Percentiles rank a stretch among this genome's conserved stretches.
Evolutionary conservation across 2,888 invertebrate species (phyloP).

Genomic region (Acrocyrtus sp.): DNA sequence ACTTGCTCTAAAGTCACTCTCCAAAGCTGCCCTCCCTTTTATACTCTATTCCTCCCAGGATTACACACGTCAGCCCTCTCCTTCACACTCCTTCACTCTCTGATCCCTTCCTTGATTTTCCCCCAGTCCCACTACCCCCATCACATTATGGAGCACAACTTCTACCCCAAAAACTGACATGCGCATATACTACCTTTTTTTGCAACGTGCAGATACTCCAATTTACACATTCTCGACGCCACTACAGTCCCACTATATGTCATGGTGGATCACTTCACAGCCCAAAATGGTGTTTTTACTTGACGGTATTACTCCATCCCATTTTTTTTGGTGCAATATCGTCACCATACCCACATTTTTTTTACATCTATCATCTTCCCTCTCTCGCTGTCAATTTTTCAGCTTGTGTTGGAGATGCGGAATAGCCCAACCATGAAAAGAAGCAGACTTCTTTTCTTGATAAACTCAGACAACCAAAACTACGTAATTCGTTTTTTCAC

Average conservation of each 20-base stretch:
- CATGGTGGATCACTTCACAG: too few relatives aligned
- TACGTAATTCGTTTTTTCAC: slow-evolving; percentile 60
- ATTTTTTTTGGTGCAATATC: slow-evolving; percentile 39
- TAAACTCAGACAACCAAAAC: too few relatives aligned
- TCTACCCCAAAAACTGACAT: slow-evolving; percentile 60
- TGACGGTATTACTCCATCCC: slow-evolving; percentile 64
- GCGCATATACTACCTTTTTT: too few relatives aligned
- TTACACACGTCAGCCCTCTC: slow-evolving; percentile 37
- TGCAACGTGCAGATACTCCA: too few relatives aligned
- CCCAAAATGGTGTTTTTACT: too few relatives aligned
- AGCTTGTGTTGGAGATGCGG: too few relatives aligned
- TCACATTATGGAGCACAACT: slow-evolving; percentile 11
- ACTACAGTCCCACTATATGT: too few relatives aligned
- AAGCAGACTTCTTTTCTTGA: too few relatives aligned
- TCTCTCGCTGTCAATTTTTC: slow-evolving; percentile 15
- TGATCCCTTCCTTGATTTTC: slow-evolving; percentile 5
- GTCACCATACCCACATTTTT: neutral
- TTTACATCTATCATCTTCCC: slow-evolving; percentile 5
- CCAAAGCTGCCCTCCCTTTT: slow-evolving; percentile 45
- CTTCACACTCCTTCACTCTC: slow-evolving; percentile 7
- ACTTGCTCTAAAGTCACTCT: slow-evolving; percentile 1
- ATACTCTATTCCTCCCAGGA: slow-evolving; percentile 58
- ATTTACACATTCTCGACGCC: too few relatives aligned
- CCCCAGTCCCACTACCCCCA: neutral
- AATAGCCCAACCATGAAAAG: too few relatives aligned